phyloP scores from a whole-genome alignment of 2,797 vertebrate species.

The Periophthalmus magnuspinnatus region DNA sequence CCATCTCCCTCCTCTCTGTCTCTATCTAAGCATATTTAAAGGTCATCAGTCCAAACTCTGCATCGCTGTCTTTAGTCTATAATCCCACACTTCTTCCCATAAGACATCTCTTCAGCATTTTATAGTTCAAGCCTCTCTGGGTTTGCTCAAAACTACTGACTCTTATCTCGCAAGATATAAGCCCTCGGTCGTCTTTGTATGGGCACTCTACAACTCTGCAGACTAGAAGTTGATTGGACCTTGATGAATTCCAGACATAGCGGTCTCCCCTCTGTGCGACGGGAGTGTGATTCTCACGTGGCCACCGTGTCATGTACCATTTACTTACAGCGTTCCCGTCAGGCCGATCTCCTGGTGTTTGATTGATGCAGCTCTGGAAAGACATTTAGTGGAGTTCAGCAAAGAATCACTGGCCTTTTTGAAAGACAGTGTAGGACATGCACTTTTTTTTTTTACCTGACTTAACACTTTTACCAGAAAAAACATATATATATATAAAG shows the following conservation, averaged over 20 bases:
- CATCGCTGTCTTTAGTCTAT: conserved; percentile 2
- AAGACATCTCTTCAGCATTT: neutral
- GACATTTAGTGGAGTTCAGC: neutral
- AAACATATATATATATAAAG: neutral
- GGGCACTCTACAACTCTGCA: conserved; percentile 3
- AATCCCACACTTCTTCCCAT: conserved; percentile 8
- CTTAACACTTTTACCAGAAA: neutral
- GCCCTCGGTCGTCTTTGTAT: neutral
- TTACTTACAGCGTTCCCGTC: conserved; percentile 16
- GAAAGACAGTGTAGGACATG: neutral
- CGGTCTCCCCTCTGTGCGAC: conserved; percentile 9
- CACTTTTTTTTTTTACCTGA: neutral
- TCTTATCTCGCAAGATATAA: neutral
- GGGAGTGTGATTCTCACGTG: conserved; percentile 24
- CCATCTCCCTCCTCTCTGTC: neutral
- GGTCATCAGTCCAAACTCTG: conserved; percentile 7
- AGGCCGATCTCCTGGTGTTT: conserved; percentile 5
- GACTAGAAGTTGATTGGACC: conserved; percentile 11
- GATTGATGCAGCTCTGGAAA: conserved; percentile 19
- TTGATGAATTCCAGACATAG: conserved; percentile 9
- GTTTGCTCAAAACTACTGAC: conserved; percentile 2
- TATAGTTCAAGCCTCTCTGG: neutral
- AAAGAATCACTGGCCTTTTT: neutral
- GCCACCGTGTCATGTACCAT: conserved; percentile 19
- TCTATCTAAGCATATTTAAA: neutral